Base-by-base conservation (phyloP, 2,888 invertebrate genomes). In the Apodemia mormo region DNA sequence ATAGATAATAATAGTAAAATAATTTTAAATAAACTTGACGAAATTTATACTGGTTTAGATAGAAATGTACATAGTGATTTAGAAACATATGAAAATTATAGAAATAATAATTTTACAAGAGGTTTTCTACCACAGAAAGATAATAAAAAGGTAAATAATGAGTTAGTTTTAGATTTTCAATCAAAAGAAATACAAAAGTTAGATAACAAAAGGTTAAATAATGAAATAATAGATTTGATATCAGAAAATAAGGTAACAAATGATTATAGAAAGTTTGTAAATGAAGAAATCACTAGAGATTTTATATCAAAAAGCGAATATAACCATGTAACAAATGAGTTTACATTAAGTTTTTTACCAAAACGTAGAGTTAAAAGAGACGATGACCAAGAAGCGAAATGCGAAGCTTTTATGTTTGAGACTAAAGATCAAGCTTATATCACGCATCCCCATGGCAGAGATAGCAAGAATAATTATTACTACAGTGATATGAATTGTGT, bases 401-500 rank as follows among this genome's bases (percentile, higher is more conserved):
- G 91, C 72, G 83, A 83, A 29, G 72, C 75, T 0, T 91, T 90
- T 69, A 72, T 70, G 8, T 84, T 74, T 65, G 76, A 76, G 7
- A 74, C 76, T 8, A 76, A 77, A 0, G 77, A 78, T 8, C 76
- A 74, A 66, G 72, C 70, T 2, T 73, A 75, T 12, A 84, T 91
- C 49, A 81, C 77, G 2, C 89, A 90, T 73, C 92, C 92, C 0
- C 83, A 85, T 67, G 70, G 79, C 0, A 83, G 80, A 37, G 81
- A 80, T 66, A 80, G 76, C 1, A 83, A 78, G 10, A 76, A 76
- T 33, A 75, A 75, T 14, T 78, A 79, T 40, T 92, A 92, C 68
- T 84, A 82, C n/a, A 88, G 84, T 58, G 82, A 85, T 58, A 77
- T 81, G 9, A 81, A 87, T 69, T 92, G 92, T 70, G 85, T 85